Base-by-base conservation (phyloP, 2,113 vertebrate species). In the Alethe diademata region DNA sequence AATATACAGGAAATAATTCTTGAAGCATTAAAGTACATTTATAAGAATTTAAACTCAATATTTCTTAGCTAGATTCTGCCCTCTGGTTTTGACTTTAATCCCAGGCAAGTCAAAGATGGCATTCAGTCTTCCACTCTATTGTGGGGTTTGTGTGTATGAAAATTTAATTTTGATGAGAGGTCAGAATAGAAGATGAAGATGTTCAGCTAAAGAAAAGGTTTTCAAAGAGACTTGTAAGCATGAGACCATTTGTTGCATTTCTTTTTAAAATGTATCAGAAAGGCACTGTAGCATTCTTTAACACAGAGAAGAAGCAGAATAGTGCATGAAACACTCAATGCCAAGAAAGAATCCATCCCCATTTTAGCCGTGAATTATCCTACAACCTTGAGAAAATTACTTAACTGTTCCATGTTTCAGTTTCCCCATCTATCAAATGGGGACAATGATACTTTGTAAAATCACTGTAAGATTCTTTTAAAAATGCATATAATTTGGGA, bases 1-100 rank as follows among this genome's bases (percentile, higher is more conserved):
- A 96, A 92, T 45, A 84, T 33, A 90, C 47, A 95, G 88, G 92
- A 90, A 95, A 88, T 57, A 74, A 93, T 40, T 90, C 67, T 74
- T 80, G 56, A 71, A 92, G 61, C 33, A 87, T 8, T 71, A 47
- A 90, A 85, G 25, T 56, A 65, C 42, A 82, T 76, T 82, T 95
- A 19, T n/a, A 78, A 93, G 43, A 74, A 83, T 78, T 92, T 69
- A 54, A 90, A 76, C 40, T 83, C 72, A 36, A 1, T 88, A 93
- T 86, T 88, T 81, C 80, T 70, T 56, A 83, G 71, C 40, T 60
- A 83, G 53, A 93, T 81, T 92, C 60, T 92, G 87, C 90, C 82
- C 88, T 88, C 87, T 94, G 57, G 47, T 96, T 95, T 85, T 73
- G 42, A 93, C 64, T 80, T 60, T 38, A 71, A 56, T 48, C 64